Percentiles rank a stretch among this genome's conserved stretches.
These are phyloP conservation scores for Allobates femoralis DNA, from an alignment of 2,797 vertebrate species.

Conservation along the genomic window DNA sequence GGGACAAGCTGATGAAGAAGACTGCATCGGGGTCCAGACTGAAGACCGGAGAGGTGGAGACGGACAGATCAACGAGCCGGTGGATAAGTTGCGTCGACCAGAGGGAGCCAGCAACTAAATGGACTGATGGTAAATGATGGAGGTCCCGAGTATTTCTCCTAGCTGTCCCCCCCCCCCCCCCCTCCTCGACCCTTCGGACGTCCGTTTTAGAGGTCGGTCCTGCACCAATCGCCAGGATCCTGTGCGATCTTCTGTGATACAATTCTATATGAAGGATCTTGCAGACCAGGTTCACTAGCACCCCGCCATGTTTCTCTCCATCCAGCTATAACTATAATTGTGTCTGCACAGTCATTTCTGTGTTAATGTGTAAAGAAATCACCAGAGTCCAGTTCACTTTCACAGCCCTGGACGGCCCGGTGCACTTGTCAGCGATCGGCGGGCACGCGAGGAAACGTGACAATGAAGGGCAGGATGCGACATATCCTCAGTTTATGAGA, in stretches of 20 bases:
- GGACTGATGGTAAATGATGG: constrained; percentile 27
- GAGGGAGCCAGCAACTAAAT: constrained; percentile 95
- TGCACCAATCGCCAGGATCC: background rate
- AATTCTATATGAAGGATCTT: background rate
- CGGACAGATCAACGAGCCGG: constrained; percentile 96
- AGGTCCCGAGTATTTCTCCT: constrained; percentile 41
- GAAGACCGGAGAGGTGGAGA: constrained; percentile 93
- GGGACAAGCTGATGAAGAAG: constrained; percentile 81
- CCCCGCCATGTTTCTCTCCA: background rate
- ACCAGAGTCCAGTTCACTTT: constrained; percentile 10
- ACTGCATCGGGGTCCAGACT: constrained; percentile 85
- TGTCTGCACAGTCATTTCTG: constrained; percentile 34
- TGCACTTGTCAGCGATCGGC: background rate
- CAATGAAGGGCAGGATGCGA: constrained; percentile 5
- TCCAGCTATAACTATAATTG: constrained; percentile 23
- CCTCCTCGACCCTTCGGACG: constrained; percentile 1
- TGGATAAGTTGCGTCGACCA: constrained; percentile 92
- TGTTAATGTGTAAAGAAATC: constrained; percentile 31
- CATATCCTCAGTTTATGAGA: constrained; percentile 15
- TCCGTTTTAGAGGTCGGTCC: constrained; percentile 44
- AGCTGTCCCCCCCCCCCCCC: constrained; percentile 8
- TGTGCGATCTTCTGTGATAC: constrained; percentile 29
- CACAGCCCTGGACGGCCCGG: background rate
- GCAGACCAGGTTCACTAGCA: background rate
- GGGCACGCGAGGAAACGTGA: constrained; percentile 11